phyloP scores from a whole-genome alignment of 1,140 invertebrate species.

The Camponotus vicinus region DNA sequence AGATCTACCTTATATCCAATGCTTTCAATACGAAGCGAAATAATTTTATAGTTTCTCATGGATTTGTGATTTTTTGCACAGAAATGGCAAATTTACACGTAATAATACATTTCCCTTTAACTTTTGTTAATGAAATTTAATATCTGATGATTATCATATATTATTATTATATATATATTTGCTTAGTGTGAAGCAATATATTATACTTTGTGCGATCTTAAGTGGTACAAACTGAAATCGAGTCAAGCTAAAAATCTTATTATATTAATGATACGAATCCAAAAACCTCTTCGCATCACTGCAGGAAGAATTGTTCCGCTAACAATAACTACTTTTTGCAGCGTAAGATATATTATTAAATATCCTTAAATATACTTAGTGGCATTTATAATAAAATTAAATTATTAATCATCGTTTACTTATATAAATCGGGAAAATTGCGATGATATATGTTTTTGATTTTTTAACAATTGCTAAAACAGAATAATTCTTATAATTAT shows the following conservation, averaged over 20 bases:
- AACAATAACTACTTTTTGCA: conserved; percentile 11
- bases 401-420: too few species aligned
- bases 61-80: too few species aligned
- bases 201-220: neutral
- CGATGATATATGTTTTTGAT: too few species aligned
- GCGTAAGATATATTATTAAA: neutral
- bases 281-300: neutral
- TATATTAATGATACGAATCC: conserved; percentile 14
- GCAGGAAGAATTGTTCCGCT: conserved; percentile 19
- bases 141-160: neutral
- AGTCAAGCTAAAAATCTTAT: conserved; percentile 1
- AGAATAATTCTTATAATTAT: too few species aligned
- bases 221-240: conserved; percentile 27
- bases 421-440: too few species aligned
- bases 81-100: too few species aligned
- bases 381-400: too few species aligned
- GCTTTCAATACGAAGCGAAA: too few species aligned
- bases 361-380: neutral
- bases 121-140: neutral
- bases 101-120: too few species aligned
- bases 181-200: neutral
- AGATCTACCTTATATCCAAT: too few species aligned
- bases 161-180: neutral
- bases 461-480: too few species aligned
- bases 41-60: too few species aligned